Conservation (phyloP, 2,797 vertebrate genomes). For the Diglossa cyanea region DNA sequence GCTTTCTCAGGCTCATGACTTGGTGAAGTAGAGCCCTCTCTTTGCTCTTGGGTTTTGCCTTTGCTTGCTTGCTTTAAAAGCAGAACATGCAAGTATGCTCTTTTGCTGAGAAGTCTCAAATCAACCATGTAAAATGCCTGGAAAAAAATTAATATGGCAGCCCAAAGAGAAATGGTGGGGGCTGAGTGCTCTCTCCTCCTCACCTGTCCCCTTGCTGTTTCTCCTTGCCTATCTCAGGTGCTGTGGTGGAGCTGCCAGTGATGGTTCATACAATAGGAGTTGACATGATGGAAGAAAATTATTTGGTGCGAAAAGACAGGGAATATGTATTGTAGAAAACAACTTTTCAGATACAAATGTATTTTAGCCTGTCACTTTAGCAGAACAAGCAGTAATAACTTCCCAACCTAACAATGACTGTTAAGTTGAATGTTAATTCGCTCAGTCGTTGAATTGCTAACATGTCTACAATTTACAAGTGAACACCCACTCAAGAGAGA, state of each 20-base stretch:
- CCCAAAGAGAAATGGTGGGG: background rate
- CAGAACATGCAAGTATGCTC: rapidly evolving
- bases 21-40: background rate
- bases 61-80: background rate
- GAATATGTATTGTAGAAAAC: conserved; percentile 3
- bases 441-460: conserved; percentile 72
- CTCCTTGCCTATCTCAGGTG: background rate
- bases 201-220: background rate
- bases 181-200: background rate
- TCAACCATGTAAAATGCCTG: background rate
- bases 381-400: conserved; percentile 57
- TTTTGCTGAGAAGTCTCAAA: background rate
- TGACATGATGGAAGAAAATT: background rate
- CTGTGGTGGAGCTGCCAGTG: background rate
- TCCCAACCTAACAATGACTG: conserved; percentile 47
- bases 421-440: conserved; percentile 72
- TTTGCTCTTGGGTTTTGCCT: background rate
- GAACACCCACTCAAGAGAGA: conserved; percentile 57
- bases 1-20: background rate
- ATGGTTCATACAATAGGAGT: background rate
- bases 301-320: background rate
- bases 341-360: conserved; percentile 7
- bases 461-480: conserved; percentile 69
- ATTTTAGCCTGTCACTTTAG: conserved; percentile 49
- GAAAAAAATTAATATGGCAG: background rate